These are phyloP conservation scores for Eristalis pertinax DNA, from an alignment of 2,888 invertebrate genomes.

Conservation along the genomic window DNA sequence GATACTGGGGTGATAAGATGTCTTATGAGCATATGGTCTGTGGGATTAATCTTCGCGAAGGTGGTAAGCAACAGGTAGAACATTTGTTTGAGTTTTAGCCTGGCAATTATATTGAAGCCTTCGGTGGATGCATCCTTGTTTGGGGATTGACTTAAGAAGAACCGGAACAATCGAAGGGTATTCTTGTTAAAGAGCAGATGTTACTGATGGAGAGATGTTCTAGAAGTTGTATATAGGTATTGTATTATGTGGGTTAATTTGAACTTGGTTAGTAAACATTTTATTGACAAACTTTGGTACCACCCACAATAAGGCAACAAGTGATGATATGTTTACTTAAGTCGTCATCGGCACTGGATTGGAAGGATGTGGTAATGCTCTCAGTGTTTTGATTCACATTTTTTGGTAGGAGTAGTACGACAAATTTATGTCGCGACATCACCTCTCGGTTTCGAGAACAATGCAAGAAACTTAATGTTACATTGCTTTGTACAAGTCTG, in stretches of 20 bases:
- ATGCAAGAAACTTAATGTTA: no score
- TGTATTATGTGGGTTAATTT: not conserved
- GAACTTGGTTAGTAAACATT: not conserved
- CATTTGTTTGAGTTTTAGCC: conserved; percentile 35
- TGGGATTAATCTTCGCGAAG: conserved; percentile 37
- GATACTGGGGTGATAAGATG: conserved; percentile 37
- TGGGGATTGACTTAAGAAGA: not conserved
- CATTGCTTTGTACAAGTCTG: no score
- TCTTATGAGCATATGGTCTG: conserved; percentile 61
- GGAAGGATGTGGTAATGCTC: no score
- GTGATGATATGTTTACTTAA: no score
- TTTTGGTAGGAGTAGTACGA: no score
- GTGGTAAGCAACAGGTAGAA: conserved; percentile 8
- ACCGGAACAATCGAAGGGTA: not conserved
- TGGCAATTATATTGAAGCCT: not conserved
- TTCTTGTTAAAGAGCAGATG: not conserved
- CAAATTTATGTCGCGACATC: no score
- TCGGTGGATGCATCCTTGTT: not conserved
- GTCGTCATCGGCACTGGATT: no score
- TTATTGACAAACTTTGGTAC: not conserved
- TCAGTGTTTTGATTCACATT: no score
- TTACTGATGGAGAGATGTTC: not conserved
- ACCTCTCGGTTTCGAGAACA: no score
- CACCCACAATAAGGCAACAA: no score
- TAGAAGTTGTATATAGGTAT: not conserved